These are phyloP conservation scores for Gasterosteus nipponicus DNA, from an alignment of 2,113 vertebrate genomes.

Conservation along the genomic window DNA sequence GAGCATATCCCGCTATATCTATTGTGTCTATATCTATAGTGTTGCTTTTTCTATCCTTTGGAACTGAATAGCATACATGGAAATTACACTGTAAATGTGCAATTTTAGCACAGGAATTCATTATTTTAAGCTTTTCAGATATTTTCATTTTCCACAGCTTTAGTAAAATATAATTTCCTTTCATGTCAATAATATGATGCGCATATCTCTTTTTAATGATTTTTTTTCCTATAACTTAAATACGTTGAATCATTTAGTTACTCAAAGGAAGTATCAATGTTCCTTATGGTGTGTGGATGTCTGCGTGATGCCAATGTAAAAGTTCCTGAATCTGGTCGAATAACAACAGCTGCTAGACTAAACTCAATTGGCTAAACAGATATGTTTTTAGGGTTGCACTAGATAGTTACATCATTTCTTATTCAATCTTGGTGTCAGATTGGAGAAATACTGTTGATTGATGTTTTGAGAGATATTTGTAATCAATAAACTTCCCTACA, in stretches of 20 bases:
- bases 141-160: not conserved
- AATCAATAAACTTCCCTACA: not conserved
- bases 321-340: not conserved
- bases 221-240: not conserved
- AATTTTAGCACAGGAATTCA: not conserved
- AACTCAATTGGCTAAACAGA: not conserved
- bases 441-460: not conserved
- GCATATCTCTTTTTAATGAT: not conserved
- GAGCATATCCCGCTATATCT: constrained; percentile 23
- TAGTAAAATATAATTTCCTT: not conserved
- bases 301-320: not conserved
- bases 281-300: not conserved
- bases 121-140: not conserved
- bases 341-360: not conserved
- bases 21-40: constrained; percentile 29
- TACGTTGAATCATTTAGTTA: not conserved
- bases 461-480: not conserved
- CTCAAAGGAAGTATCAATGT: not conserved
- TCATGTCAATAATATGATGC: not conserved
- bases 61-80: constrained; percentile 6
- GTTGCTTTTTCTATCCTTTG: constrained; percentile 21
- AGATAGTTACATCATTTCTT: not conserved
- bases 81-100: not conserved
- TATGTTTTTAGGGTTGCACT: not conserved
- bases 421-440: not conserved